These are phyloP conservation scores for Helicoverpa armigera DNA, from an alignment of 1,140 invertebrate genomes.

Conservation along the genomic window DNA sequence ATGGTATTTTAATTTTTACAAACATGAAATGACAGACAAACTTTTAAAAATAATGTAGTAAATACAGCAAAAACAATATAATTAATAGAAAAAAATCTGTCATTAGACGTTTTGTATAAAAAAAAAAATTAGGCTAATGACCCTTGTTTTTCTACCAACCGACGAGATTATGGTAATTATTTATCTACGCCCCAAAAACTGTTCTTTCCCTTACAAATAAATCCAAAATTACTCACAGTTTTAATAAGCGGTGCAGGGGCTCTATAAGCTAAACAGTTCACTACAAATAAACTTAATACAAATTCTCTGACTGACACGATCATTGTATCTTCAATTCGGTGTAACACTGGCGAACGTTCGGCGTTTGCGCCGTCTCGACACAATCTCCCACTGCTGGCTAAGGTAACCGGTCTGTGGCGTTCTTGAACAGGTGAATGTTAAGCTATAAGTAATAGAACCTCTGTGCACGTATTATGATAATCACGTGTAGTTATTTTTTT, in stretches of 20 bases:
- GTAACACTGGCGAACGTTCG: constrained; percentile 3
- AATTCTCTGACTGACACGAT: not conserved
- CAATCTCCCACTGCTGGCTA: not conserved
- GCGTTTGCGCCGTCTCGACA: not conserved
- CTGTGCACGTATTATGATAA: not conserved
- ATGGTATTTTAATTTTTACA: too few relatives aligned
- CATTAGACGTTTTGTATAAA: too few relatives aligned
- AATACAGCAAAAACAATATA: too few relatives aligned
- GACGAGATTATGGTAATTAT: too few relatives aligned
- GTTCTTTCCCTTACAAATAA: not conserved
- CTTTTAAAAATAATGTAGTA: too few relatives aligned
- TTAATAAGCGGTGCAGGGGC: constrained; percentile 73
- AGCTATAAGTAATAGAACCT: not conserved
- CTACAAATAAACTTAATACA: not conserved
- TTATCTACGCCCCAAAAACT: not conserved
- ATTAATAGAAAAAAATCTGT: too few relatives aligned
- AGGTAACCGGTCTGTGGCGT: constrained; percentile 12
- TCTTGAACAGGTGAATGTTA: constrained; percentile 36
- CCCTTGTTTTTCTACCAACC: too few relatives aligned
- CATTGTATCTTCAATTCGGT: not conserved
- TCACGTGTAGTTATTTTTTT: too few relatives aligned
- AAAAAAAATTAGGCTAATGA: too few relatives aligned
- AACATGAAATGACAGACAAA: too few relatives aligned
- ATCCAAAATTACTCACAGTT: constrained; percentile 67
- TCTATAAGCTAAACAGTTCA: constrained; percentile 47